Base-by-base conservation (phyloP, 2,113 vertebrate genomes). In the Campylomormyrus tamandua region DNA sequence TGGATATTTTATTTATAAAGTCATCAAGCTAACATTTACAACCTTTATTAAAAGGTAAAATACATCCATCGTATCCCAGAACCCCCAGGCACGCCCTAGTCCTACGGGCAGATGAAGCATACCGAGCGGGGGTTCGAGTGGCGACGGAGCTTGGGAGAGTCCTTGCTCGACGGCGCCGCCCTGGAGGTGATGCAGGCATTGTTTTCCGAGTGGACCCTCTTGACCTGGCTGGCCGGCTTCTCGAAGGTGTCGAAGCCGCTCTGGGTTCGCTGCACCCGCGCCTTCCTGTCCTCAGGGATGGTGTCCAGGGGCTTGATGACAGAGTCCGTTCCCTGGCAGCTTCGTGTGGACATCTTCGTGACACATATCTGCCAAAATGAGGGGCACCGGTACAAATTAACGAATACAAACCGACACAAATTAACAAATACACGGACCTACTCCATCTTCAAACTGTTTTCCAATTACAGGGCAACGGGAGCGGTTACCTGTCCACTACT, bases 291-390 rank as follows among this genome's bases (percentile, higher is more conserved):
- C 93, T 99, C 98, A 96, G 98, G 98, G 97, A 99, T 98, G 95
- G 98, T 97, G 95, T 98, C 98, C 96, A 99, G 95, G 93, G 97
- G 97, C 94, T 97, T 98, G 96, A 98, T 97, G 96, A 98, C 96
- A 88, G 98, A 98, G 95, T 99, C 98, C 91, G 96, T 96, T 96
- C 97, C 98, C 97, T 97, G 98, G 95, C 96, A 97, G 95, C 98
- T 97, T 94, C 97, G 97, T 96, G 97, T 98, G 93, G 98, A 99
- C 98, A 99, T 99, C 97, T 98, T 98, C 94, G 97, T 97, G 97
- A 98, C 98, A 96, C 98, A 99, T 99, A 99, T 99, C 98, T 99
- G 95, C 92, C 90, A 91, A 92, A n/a, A 15, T 24, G 52, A 45
- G 35, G 74, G 13, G 49, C 45, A 53, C 48, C 2, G n/a, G 11